Evolutionary conservation across 1,140 invertebrate genomes (phyloP), one percentile per base, ranked within the genome.

Genomic region (Steinernema feltiae): DNA sequence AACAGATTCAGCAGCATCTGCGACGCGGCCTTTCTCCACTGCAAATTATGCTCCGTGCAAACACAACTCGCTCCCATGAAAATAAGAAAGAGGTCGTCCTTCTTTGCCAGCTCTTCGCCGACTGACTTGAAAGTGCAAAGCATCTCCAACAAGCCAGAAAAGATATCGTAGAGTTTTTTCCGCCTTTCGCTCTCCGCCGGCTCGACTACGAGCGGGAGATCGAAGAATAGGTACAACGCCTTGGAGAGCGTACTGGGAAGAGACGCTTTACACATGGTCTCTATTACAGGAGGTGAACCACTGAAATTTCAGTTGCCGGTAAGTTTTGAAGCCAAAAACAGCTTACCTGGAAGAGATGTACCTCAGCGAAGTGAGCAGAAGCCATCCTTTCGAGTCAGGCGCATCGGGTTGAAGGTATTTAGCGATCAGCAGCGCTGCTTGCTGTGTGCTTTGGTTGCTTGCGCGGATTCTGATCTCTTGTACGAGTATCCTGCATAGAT

Each of bases 171-270:
- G 29, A 75, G 72, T 46, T 32, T 32, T 32, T 75, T 31, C 41
- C 72, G 29, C 29, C 46, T 48, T n/a, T 78, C 69, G 2, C 31
- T 53, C 29, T 76, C 30, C 3, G 74, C 35, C 1, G 29, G n/a
- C 17, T 80, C 48, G 3, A n/a, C 18, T 15, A 69, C 30, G 18
- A 30, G 91, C 48, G 96, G 95, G 69, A 99, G 89, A 89, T 99
- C 97, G 88, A 98, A 98, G 88, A 99, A 99, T 76, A 99, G 88
- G 87, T 99, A 99, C 32, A 99, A 89, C 89, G 96, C 98, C 90
- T 98, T 99, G 1, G 98, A 95, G 83, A 99, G 89, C 32, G 97
- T 99, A 75, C 94, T 98, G 41, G 97, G 96, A 78, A 99, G 92
- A 27, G 94, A 92, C 69, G 93, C 93, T 70, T 93, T 92, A 73